Base-by-base conservation (phyloP, 2,797 vertebrate species). In the Rhinella marina region DNA sequence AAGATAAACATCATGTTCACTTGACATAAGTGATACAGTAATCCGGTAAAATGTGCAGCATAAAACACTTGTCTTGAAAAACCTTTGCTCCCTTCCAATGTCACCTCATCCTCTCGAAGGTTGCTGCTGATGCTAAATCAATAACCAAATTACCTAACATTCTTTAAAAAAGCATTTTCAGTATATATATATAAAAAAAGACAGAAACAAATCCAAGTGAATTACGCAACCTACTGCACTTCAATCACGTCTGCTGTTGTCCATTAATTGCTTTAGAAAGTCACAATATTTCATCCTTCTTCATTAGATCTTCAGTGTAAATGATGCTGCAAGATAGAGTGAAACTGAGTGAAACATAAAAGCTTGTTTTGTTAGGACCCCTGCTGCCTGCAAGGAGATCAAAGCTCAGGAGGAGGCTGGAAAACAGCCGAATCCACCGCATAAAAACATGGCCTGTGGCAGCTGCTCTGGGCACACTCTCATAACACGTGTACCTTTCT, bases 301-400 rank as follows among this genome's bases (percentile, higher is more conserved):
- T 94, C 94, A 92, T 94, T 94, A 94, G 94, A 95, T 92, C 91
- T 93, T 19, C 59, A 92, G 92, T 92, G 92, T 91, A 93, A 94
- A 95, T 92, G 92, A 95, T 85, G 91, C 91, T 92, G 94, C 92
- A 90, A 94, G 94, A 95, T 93, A 94, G 93, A 96, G 94, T 91
- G 92, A 94, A 94, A 94, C 93, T 94, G 95, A 96, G 96, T 92
- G 94, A 96, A 95, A 96, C 96, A 97, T 97, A 96, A 97, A 96
- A 96, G 96, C 96, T 96, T 96, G 95, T 96, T 97, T 96, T 96
- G 95, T 95, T 93, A 95, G 95, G 95, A 96, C 96, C 96, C 96
- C 97, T 95, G 96, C 97, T 96, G 96, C 92, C 93, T 96, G 96
- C 95, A 94, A 94, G 95, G 95, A 97, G 95, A 97, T 97, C 96